Conservation (phyloP, 2,797 vertebrate genomes). For the Rhabdophis nuchalis region DNA sequence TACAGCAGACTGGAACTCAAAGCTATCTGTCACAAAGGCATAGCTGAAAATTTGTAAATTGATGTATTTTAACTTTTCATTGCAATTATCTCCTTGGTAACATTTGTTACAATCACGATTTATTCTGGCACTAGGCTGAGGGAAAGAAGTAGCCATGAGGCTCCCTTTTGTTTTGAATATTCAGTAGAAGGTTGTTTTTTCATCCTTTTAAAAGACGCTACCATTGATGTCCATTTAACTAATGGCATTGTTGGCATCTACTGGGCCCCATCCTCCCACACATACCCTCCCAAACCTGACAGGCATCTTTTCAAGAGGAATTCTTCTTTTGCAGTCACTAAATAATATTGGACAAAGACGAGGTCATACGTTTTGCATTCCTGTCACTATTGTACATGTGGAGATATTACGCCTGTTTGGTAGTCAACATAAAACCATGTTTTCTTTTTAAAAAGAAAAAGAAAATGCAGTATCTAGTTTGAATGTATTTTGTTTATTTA, state of each 20-base stretch:
- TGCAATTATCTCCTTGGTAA: slow-evolving; percentile 65
- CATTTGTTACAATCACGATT: slow-evolving; percentile 56
- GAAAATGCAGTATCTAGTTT: neutral
- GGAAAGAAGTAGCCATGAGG: slow-evolving; percentile 44
- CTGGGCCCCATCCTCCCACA: neutral
- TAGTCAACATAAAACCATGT: neutral
- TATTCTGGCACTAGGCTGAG: slow-evolving; percentile 59
- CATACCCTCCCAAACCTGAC: neutral
- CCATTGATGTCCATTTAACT: slow-evolving; percentile 10
- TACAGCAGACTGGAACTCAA: slow-evolving; percentile 31
- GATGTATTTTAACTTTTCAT: slow-evolving; percentile 54
- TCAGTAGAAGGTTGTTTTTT: slow-evolving; percentile 39
- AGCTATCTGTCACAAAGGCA: slow-evolving; percentile 42
- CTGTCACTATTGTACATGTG: neutral
- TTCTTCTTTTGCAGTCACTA: neutral
- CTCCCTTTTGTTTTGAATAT: slow-evolving; percentile 30
- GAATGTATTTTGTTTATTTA: neutral
- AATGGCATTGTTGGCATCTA: slow-evolving; percentile 9
- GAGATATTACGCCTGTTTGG: neutral
- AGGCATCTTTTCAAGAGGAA: neutral
- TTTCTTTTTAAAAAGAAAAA: neutral
- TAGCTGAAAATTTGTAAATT: slow-evolving; percentile 54
- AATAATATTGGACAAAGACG: neutral
- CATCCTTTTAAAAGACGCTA: slow-evolving; percentile 23
- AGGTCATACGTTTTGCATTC: neutral